Evolutionary conservation across 2,888 invertebrate species (phyloP), one percentile per base, ranked within the genome.

Genomic region (Ceramica pisi): DNA sequence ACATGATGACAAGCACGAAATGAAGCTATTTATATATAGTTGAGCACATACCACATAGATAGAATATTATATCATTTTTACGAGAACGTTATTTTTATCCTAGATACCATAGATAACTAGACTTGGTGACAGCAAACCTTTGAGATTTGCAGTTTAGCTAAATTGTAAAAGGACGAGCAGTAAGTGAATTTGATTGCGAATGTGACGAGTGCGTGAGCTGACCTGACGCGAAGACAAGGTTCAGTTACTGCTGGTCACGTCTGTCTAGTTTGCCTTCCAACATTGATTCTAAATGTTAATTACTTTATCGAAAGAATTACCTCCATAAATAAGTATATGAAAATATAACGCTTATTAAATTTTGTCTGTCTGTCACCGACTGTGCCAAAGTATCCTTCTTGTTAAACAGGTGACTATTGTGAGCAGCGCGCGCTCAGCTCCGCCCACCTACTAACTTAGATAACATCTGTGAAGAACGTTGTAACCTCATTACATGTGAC

Each of bases 351-450:
- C 80, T 84, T 84, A 80, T 53, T 66, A 77, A 53, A 65, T 80
- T 83, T 78, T 72, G 81, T 86, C 77, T 86, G 81, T 85, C 89
- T 90, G 92, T 92, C 92, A 90, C 92, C 91, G 87, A 87, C 87
- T 87, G 93, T 93, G 92, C 93, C 93, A 92, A 92, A 91, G 83
- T 84, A 86, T 80, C 83, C 81, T 71, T 81, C 81, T 60, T 82
- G 71, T 82, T 80, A 72, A 80, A 82, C 81, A 75, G 80, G 76
- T 83, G 75, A 64, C 72, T 41, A 65, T 53, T 64, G 78, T 67
- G 8, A 31, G 55, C 80, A 63, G 57, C 67, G 83, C 53, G 81
- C 85, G 84, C 84, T 71, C 80, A 65, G 35, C 53, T 14, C 63
- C 62, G 41, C 10, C 31, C 19, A 8, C 2, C 5, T n/a, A 55